Evolutionary conservation across 2,888 invertebrate genomes (phyloP).

Genomic region (Xylocampa areola): DNA sequence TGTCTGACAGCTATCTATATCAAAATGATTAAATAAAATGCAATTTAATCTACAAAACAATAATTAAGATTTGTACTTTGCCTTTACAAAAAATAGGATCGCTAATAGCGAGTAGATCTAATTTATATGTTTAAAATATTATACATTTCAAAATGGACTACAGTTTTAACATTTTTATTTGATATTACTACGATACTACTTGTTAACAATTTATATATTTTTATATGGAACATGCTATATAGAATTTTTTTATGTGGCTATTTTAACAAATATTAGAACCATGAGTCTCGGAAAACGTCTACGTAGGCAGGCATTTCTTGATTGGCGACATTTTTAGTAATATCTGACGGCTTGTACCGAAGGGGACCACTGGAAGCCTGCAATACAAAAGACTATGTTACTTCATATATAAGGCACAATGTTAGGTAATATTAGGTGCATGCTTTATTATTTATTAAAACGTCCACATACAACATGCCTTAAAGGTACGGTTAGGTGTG

Average conservation of each 20-base stretch:
- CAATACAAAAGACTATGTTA: conserved; percentile 51
- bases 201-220: conserved; percentile 36
- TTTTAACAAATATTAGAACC: conserved; percentile 38
- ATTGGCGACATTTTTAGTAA: conserved; percentile 59
- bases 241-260: conserved; percentile 29
- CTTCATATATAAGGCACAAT: background rate
- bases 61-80: conserved; percentile 43
- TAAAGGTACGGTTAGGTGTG: too few species aligned
- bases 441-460: conserved; percentile 15
- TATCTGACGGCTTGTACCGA: conserved; percentile 65
- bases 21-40: conserved; percentile 20
- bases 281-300: conserved; percentile 33
- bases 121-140: conserved; percentile 21
- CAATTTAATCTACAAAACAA: conserved; percentile 31
- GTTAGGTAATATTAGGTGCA: conserved; percentile 2
- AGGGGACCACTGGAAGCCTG: conserved; percentile 75
- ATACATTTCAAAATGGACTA: conserved; percentile 33
- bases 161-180: conserved; percentile 30
- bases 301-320: conserved; percentile 50
- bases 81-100: conserved; percentile 21
- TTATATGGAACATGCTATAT: conserved; percentile 32
- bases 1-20: background rate
- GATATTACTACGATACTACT: conserved; percentile 33
- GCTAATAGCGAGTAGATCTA: conserved; percentile 2
- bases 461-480: background rate